Evolutionary conservation across 2,797 vertebrate genomes (phyloP).

Genomic region (Gymnocypris eckloni): DNA sequence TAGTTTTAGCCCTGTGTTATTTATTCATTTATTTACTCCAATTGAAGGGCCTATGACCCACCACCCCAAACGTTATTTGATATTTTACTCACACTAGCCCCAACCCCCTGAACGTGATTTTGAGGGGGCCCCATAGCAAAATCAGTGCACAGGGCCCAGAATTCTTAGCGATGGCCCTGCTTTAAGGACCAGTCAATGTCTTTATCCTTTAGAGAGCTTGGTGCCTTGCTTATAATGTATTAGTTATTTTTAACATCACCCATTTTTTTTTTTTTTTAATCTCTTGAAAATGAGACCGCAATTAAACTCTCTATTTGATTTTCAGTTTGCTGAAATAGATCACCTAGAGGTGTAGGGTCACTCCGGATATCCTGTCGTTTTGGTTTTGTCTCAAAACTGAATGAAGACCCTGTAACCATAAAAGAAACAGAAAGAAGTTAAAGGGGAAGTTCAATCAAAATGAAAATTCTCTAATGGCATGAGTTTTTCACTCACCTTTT

Average conservation of each 20-base stretch:
- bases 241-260: background rate
- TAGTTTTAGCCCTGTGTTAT: too few relatives aligned
- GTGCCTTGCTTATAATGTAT: background rate
- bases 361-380: constrained; percentile 93
- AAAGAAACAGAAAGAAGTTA: constrained; percentile 48
- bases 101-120: too few relatives aligned
- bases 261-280: background rate
- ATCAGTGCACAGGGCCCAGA: too few relatives aligned
- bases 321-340: background rate
- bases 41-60: too few relatives aligned
- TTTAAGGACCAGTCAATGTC: background rate
- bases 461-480: background rate
- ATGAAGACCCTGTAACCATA: constrained; percentile 80
- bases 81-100: too few relatives aligned
- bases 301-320: background rate
- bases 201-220: constrained; percentile 1
- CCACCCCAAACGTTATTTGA: too few relatives aligned
- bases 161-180: background rate
- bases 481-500: background rate
- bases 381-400: constrained; percentile 89
- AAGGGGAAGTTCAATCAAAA: background rate
- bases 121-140: too few relatives aligned
- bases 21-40: too few relatives aligned
- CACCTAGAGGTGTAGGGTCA: constrained; percentile 85
- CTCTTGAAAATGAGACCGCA: background rate